A percentile compares a stretch with the other conserved stretches of the same genome.
Evolutionary conservation across 2,113 vertebrate genomes (phyloP).

Genomic region (Upupa epops): DNA sequence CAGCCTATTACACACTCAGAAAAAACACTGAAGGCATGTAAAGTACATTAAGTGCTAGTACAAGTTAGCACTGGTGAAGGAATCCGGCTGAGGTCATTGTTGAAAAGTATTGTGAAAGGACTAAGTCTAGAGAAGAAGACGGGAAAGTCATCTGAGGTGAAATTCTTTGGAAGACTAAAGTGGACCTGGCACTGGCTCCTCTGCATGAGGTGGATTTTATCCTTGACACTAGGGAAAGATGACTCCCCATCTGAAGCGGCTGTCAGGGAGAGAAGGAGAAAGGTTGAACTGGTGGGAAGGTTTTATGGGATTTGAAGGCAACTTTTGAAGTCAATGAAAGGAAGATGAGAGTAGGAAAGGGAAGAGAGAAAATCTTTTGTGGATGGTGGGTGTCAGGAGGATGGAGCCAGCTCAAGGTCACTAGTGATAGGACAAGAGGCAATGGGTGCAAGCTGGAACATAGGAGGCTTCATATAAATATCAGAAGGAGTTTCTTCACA

Average conservation of each 20-base stretch:
- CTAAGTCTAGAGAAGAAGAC: neutral
- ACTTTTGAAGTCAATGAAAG: neutral
- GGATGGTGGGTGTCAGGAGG: too few species aligned
- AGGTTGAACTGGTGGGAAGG: neutral
- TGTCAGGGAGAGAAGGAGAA: neutral
- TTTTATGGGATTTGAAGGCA: neutral
- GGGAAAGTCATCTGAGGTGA: slow-evolving; percentile 47
- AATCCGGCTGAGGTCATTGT: slow-evolving; percentile 57
- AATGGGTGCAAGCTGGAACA: too few species aligned
- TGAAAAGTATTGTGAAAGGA: slow-evolving; percentile 59
- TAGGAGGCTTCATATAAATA: too few species aligned
- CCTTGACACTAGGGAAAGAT: neutral
- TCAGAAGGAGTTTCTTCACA: too few species aligned
- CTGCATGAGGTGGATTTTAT: neutral
- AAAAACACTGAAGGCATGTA: slow-evolving; percentile 47
- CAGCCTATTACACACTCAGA: slow-evolving; percentile 53
- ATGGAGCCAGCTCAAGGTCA: too few species aligned
- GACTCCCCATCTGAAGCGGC: neutral
- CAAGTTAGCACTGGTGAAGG: slow-evolving; percentile 58
- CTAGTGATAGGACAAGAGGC: too few species aligned
- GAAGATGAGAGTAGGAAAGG: neutral
- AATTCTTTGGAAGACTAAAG: slow-evolving; percentile 32
- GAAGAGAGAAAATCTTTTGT: neutral
- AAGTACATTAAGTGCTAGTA: slow-evolving; percentile 66
- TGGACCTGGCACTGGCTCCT: neutral